Conservation (phyloP, 2,797 vertebrate species). For the Picus viridis region DNA sequence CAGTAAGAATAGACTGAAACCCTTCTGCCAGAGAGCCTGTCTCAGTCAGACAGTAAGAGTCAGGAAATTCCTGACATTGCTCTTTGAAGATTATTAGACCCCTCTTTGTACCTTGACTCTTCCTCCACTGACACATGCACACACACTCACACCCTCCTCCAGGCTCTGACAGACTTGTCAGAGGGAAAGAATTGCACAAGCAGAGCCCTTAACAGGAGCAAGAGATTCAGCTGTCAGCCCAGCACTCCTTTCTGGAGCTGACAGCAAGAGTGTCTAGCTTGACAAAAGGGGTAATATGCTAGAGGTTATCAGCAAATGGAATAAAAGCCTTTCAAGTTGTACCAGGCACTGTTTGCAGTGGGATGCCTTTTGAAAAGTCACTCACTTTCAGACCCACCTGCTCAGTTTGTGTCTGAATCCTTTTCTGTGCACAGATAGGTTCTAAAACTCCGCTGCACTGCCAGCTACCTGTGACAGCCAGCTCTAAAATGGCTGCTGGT, state of each 20-base stretch:
- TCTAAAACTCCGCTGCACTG: not conserved
- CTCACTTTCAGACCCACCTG: constrained; percentile 15
- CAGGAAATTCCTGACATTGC: not conserved
- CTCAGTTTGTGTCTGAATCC: constrained; percentile 18
- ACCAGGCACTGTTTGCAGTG: not conserved
- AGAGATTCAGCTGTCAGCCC: constrained; percentile 40
- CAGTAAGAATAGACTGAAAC: not conserved
- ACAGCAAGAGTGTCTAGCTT: constrained; percentile 21
- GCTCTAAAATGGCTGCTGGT: not conserved
- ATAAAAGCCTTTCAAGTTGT: constrained; percentile 24
- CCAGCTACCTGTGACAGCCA: not conserved
- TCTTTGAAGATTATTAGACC: constrained; percentile 31
- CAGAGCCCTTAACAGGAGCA: not conserved
- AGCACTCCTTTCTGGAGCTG: constrained; percentile 30
- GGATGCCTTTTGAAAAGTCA: constrained; percentile 38
- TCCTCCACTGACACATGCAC: not conserved
- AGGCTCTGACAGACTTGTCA: constrained; percentile 32
- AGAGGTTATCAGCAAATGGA: constrained; percentile 42
- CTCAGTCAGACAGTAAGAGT: not conserved
- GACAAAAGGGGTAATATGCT: constrained; percentile 32
- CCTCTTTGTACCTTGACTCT: not conserved
- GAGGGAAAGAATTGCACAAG: constrained; percentile 13
- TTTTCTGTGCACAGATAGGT: not conserved
- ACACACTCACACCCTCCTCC: not conserved
- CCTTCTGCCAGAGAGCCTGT: not conserved